A percentile compares a stretch with the other conserved stretches of the same genome.
Conservation (phyloP, 2,113 vertebrate genomes). For the Cromileptes altivelis region DNA sequence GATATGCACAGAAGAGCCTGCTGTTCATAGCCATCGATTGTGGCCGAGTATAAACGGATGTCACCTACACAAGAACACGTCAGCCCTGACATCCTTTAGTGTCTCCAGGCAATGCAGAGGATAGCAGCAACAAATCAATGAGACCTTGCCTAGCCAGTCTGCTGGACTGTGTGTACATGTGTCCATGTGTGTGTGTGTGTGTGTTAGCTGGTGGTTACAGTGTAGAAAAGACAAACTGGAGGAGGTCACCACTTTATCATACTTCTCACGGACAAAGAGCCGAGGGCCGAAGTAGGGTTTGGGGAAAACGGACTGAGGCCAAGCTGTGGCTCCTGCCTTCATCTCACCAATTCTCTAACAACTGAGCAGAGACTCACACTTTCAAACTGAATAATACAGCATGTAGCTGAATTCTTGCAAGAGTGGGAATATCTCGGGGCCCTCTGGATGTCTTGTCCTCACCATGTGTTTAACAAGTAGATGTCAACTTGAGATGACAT, state of each 20-base stretch:
- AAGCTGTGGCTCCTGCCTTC: not conserved
- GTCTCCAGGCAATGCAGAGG: constrained; percentile 60
- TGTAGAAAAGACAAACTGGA: not conserved
- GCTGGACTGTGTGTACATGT: constrained; percentile 22
- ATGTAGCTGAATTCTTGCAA: constrained; percentile 12
- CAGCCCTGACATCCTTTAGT: constrained; percentile 57
- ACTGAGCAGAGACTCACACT: constrained; percentile 2
- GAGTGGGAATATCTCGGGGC: constrained; percentile 13
- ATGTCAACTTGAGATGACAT: constrained; percentile 32
- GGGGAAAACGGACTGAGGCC: not conserved
- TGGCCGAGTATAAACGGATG: constrained; percentile 53
- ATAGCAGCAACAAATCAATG: constrained; percentile 61
- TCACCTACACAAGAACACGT: constrained; percentile 54
- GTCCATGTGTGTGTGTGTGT: not conserved
- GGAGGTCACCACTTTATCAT: not conserved
- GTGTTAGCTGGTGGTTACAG: constrained; percentile 27
- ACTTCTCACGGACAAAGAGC: not conserved
- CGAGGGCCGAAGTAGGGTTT: not conserved
- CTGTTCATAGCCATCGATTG: constrained; percentile 55
- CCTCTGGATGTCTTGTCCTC: constrained; percentile 32
- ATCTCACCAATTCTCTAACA: constrained; percentile 4
- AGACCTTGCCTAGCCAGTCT: constrained; percentile 12
- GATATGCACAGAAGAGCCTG: constrained; percentile 7
- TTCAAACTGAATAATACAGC: constrained; percentile 24
- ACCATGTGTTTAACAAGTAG: constrained; percentile 17